Evolutionary conservation across 1,140 invertebrate species (phyloP), one percentile per base, ranked within the genome.

Genomic region (Grapholita molesta): DNA sequence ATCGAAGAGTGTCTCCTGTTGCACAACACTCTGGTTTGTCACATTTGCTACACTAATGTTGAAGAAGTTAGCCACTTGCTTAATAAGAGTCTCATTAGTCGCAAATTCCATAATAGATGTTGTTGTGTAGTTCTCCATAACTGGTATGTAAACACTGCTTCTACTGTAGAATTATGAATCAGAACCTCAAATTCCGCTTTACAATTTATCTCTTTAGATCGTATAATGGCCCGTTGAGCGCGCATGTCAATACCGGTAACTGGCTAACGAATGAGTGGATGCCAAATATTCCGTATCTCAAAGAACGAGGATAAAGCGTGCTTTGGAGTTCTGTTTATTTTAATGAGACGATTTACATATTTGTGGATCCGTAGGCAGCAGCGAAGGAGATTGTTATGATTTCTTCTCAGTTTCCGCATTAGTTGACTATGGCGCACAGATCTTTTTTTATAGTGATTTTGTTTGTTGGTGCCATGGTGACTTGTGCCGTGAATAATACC

Each of bases 301-400:
- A 61, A 25, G n/a, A 61, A 61, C 24, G 77, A 79, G 75, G 75
- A 77, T 80, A 79, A 79, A 71, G 68, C 67, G 68, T 71, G 75
- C 66, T 65, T 66, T 68, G 69, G 55, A 73, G 75, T 80, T 82
- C 80, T 82, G 74, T 83, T 80, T 83, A 74, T 70, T 77, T 53
- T 85, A 80, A 84, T 85, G 77, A 82, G 71, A 64, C 68, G 64
- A 79, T 85, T 84, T 80, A 75, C 76, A 80, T 83, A 83, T 79
- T 85, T 84, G 70, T 81, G 74, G 81, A 79, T 85, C 80, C 72
- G 68, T 33, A 32, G 57, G 30, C 33, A 35, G 61, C 23, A 67
- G 64, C 64, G n/a, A 0, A 30, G n/a, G 24, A 15, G 25, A 15
- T 21, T 61, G 55, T 30, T 61, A 9, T 30, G 55, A 15, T 28